phyloP scores from a whole-genome alignment of 53 echinoderm and acorn worm species.

The Holothuria scabra region DNA sequence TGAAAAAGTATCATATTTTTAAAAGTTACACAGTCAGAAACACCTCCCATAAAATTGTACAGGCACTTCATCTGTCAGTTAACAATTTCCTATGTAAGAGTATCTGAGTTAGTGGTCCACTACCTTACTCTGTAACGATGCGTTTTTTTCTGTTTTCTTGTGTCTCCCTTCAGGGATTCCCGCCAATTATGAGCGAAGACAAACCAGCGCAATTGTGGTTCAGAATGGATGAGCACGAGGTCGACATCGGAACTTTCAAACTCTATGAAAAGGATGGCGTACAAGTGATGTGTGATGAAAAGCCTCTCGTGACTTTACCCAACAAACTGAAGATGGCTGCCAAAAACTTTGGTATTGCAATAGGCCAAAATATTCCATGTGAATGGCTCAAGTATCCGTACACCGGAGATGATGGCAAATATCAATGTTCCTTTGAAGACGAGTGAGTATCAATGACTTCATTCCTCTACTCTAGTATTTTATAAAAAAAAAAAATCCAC shows the following conservation, averaged over 20 bases:
- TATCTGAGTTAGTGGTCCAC: too few species aligned
- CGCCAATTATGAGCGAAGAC: neutral
- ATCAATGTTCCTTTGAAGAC: too few species aligned
- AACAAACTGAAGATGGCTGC: neutral
- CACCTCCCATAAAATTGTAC: too few species aligned
- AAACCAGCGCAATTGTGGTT: neutral
- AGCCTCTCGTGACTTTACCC: neutral
- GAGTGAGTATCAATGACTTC: too few species aligned
- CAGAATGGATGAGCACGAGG: neutral
- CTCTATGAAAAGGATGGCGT: neutral
- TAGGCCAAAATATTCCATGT: neutral
- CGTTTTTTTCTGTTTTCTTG: neutral
- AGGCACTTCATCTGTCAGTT: too few species aligned
- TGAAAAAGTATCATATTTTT: too few species aligned
- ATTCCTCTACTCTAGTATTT: too few species aligned
- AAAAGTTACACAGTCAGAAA: too few species aligned
- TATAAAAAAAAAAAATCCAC: too few species aligned
- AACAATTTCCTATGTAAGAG: too few species aligned
- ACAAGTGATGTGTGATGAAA: neutral
- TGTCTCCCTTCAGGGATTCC: neutral
- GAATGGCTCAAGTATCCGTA: slow-evolving; percentile 20
- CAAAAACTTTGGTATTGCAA: slow-evolving; percentile 17
- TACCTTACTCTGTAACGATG: too few species aligned
- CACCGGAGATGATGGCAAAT: neutral
- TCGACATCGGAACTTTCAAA: neutral